phyloP scores from a whole-genome alignment of 1,140 invertebrate species.

The Lordiphosa stackelbergi region DNA sequence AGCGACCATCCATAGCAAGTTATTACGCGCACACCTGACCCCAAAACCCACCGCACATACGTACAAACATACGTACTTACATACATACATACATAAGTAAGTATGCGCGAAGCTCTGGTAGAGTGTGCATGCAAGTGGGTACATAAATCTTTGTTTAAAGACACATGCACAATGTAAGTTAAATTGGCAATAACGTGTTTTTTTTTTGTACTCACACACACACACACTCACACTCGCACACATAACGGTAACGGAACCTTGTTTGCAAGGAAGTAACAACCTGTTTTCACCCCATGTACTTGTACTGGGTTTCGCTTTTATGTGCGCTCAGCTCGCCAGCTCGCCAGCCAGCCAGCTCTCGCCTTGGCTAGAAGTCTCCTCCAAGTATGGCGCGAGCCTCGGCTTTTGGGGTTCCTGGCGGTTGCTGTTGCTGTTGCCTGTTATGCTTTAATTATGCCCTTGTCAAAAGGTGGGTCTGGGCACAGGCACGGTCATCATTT shows the following conservation, averaged over 20 bases:
- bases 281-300: conserved; percentile 70
- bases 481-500: conserved; percentile 10
- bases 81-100: too few species aligned
- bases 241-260: conserved; percentile 71
- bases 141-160: conserved; percentile 75
- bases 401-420: conserved; percentile 5
- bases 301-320: conserved; percentile 51
- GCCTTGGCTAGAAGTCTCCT: conserved; percentile 21
- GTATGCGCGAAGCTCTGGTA: conserved; percentile 13
- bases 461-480: conserved; percentile 65
- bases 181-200: conserved; percentile 74
- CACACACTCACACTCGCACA: conserved; percentile 27
- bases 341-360: conserved; percentile 19
- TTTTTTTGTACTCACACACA: conserved; percentile 61
- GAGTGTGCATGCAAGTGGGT: conserved; percentile 69
- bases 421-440: conserved; percentile 28
- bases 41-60: conserved; percentile 1
- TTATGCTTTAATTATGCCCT: conserved; percentile 73
- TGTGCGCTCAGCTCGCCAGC: conserved; percentile 30
- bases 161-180: conserved; percentile 74
- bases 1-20: conserved; percentile 54
- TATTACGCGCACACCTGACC: conserved; percentile 67
- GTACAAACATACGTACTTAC: neutral
- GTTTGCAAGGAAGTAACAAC: conserved; percentile 74
- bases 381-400: neutral